Evolutionary conservation across 2,797 vertebrate genomes (phyloP).

Genomic region (Perodicticus potto): DNA sequence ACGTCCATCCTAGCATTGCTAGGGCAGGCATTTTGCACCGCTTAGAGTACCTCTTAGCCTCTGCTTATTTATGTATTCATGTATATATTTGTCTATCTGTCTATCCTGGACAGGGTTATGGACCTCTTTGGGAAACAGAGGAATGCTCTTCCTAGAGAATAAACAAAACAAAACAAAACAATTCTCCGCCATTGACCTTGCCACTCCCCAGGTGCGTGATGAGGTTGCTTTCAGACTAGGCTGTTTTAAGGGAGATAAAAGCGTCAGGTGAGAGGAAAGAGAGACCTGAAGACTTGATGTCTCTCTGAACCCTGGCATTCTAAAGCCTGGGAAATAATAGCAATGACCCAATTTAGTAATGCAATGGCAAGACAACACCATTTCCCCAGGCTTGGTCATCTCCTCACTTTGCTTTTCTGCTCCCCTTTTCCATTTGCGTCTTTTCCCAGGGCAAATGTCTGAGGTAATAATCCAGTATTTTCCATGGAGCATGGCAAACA

Average conservation of each 20-base stretch:
- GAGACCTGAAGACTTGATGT: neutral
- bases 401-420: constrained; percentile 58
- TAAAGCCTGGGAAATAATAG: constrained; percentile 70
- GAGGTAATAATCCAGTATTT: constrained; percentile 81
- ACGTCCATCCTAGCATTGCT: neutral
- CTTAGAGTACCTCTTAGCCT: neutral
- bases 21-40: neutral
- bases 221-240: neutral
- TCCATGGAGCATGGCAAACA: constrained; percentile 72
- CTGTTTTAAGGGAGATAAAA: neutral
- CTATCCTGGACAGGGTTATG: neutral
- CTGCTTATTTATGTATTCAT: neutral
- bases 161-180: neutral
- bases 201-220: neutral
- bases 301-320: constrained; percentile 30
- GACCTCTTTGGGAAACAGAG: neutral
- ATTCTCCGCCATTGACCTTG: neutral
- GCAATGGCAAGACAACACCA: constrained; percentile 37
- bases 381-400: constrained; percentile 78
- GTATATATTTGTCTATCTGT: neutral
- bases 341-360: constrained; percentile 77
- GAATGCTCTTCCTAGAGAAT: neutral
- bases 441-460: constrained; percentile 75
- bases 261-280: neutral
- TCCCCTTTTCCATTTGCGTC: constrained; percentile 72